Base-by-base conservation (phyloP, 2,888 invertebrate species). In the Machimus atricapillus region DNA sequence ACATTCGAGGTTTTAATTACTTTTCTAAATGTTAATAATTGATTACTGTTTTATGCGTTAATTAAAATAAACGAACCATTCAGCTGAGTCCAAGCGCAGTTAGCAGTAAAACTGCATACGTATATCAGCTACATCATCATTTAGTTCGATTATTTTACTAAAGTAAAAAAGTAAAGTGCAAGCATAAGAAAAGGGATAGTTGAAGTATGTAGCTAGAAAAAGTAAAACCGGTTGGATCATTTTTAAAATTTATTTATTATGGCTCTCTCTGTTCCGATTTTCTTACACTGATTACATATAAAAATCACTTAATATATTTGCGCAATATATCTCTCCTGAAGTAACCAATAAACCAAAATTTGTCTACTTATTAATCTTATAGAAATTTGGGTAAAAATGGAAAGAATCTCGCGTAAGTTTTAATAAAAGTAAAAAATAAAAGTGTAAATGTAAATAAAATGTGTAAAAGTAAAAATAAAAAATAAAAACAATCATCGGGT, bases 221-320 rank as follows among this genome's bases (percentile, higher is more conserved):
- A 40, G 12, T 37, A 76, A 76, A 76, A 1, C 4, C 1, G 34
- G 6, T 19, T n/a, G 9, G 43, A 37, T 74, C 27, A 19, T 19
- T 27, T 85, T 85, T 74, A 74, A 52, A 46, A 74, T 85, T 85
- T 73, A 73, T 85, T 85, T 85, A 85, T 85, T 74, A 85, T 85
- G 85, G 74, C 85, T 85, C 74, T 46, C 85, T 85, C 74, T 46
- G 74, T 37, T 85, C 37, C 31, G 85, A 58, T 85, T 74, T 40
- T 81, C 81, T 81, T 81, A 81, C 81, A 81, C 56, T 43, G 81
- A 81, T 81, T 85, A 85, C 74, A 85, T 85, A 85, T 85, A 85
- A 85, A 85, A 85, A 85, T 85, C 52, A 74, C 74, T 76, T 85
- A 74, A 74, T 74, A 46, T 85, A 85, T 85, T 85, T 85, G 74